These are phyloP conservation scores for Rhagoletis pomonella DNA, from an alignment of 1,140 invertebrate genomes.

Conservation along the genomic window DNA sequence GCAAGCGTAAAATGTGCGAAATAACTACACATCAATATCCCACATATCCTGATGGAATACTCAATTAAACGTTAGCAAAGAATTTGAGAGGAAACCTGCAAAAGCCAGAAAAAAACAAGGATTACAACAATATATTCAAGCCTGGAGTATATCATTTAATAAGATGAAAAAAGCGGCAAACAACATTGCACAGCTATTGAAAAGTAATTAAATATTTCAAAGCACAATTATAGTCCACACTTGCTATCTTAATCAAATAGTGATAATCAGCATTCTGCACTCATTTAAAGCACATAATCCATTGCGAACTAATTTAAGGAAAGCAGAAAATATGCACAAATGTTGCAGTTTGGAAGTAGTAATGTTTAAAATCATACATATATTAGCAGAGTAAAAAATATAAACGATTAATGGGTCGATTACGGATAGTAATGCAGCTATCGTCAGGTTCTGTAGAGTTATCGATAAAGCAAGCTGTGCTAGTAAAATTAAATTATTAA, in stretches of 20 bases:
- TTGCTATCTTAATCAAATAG: not conserved
- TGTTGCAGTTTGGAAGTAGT: slow-evolving; percentile 9
- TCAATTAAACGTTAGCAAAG: not conserved
- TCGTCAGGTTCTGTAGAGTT: too few species aligned
- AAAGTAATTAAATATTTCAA: slow-evolving; percentile 26
- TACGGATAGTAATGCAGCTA: too few species aligned
- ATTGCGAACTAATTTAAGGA: too few species aligned
- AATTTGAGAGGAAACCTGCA: not conserved
- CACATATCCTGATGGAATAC: slow-evolving; percentile 46
- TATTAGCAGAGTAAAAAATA: not conserved
- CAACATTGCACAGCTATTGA: not conserved
- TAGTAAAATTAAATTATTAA: not conserved
- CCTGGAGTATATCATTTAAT: not conserved
- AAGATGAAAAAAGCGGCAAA: not conserved
- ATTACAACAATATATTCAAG: not conserved
- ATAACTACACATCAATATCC: not conserved
- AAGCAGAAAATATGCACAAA: slow-evolving; percentile 35
- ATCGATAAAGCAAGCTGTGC: too few species aligned
- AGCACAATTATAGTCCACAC: slow-evolving; percentile 7
- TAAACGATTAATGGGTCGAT: too few species aligned
- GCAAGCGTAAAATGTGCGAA: not conserved
- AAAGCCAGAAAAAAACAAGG: not conserved
- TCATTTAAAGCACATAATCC: not conserved
- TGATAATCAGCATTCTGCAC: slow-evolving; percentile 6
- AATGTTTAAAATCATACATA: not conserved